Percentiles rank a stretch among this genome's conserved stretches.
phyloP scores from a whole-genome alignment of 2,113 vertebrate genomes.

The Puma concolor region DNA sequence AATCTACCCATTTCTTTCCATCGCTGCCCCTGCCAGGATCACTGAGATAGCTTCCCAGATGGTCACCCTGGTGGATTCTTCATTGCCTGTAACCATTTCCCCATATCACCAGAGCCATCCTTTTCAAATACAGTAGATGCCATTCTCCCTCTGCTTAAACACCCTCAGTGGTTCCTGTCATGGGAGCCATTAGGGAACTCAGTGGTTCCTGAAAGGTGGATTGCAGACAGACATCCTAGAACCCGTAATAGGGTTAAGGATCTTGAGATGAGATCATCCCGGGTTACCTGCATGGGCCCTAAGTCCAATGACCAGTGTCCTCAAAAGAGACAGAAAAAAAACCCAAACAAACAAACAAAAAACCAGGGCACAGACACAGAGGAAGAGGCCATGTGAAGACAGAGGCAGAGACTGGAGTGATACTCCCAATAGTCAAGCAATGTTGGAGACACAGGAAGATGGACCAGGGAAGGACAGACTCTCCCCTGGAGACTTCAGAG shows the following conservation, averaged over 20 bases:
- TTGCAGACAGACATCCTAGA: neutral
- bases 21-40: neutral
- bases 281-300: neutral
- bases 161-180: neutral
- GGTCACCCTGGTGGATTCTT: neutral
- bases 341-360: too few relatives aligned
- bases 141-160: neutral
- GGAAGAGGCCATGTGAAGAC: neutral
- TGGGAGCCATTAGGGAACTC: neutral
- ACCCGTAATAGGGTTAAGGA: neutral
- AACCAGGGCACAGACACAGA: neutral
- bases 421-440: neutral
- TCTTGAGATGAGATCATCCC: neutral
- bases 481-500: neutral
- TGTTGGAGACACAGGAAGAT: neutral
- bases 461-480: neutral
- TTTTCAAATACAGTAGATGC: neutral
- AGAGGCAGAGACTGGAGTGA: neutral
- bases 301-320: neutral
- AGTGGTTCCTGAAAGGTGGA: neutral
- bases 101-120: neutral
- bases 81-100: neutral
- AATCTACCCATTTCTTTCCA: neutral
- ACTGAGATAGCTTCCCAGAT: neutral
- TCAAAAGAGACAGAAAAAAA: neutral